Percentiles rank a stretch among this genome's conserved stretches.
phyloP scores from a whole-genome alignment of 2,113 vertebrate species.

The Malurus elegans region DNA sequence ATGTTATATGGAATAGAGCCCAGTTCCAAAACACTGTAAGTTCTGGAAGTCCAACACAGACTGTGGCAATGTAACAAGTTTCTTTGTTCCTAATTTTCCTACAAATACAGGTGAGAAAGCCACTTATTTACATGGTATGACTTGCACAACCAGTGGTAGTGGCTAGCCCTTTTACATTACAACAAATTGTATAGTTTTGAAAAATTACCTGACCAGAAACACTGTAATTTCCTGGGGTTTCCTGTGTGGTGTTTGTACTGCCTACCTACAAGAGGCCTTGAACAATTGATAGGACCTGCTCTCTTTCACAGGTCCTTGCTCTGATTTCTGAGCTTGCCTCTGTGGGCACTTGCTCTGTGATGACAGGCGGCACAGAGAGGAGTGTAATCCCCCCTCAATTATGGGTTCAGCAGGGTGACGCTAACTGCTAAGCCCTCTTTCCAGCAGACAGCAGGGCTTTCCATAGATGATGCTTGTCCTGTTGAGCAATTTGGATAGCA shows the following conservation, averaged over 20 bases:
- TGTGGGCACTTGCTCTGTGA: neutral
- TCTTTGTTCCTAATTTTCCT: neutral
- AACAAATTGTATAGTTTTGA: neutral
- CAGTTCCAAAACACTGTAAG: neutral
- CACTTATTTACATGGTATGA: neutral
- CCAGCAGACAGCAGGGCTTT: slow-evolving; percentile 1
- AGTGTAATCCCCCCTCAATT: slow-evolving; percentile 41
- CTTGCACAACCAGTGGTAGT: neutral
- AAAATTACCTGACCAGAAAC: neutral
- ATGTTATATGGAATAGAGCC: neutral
- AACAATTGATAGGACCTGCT: neutral
- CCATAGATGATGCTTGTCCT: neutral
- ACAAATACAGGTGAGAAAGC: neutral
- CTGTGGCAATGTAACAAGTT: neutral
- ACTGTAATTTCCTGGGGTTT: neutral
- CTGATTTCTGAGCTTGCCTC: neutral
- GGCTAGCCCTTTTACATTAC: neutral
- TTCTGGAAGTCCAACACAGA: neutral
- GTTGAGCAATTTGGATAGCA: slow-evolving; percentile 10
- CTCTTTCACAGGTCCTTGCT: neutral
- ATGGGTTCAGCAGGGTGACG: slow-evolving; percentile 8
- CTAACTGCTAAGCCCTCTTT: slow-evolving; percentile 30
- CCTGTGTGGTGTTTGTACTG: neutral
- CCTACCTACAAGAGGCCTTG: neutral
- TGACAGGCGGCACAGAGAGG: neutral